Percentiles rank a stretch among this genome's conserved stretches.
Conservation (phyloP, 2,113 vertebrate genomes). For the Ceyx cyanopectus region DNA sequence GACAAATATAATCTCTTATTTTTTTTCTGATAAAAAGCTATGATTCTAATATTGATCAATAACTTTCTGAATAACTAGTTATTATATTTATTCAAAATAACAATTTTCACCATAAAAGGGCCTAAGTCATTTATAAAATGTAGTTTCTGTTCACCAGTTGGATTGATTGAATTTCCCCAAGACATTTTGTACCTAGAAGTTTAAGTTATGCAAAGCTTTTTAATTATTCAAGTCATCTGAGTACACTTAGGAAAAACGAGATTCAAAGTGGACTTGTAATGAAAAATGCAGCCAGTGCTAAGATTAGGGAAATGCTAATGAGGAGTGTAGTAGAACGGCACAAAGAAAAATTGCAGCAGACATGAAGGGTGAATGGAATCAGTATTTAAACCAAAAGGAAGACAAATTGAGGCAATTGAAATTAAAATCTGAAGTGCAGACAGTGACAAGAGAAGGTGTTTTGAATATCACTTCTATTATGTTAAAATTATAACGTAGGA, state of each 20-base stretch:
- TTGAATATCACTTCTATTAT: neutral
- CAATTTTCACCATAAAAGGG: neutral
- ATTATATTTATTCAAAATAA: neutral
- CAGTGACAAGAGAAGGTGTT: neutral
- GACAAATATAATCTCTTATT: neutral
- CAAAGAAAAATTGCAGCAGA: neutral
- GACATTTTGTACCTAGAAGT: neutral
- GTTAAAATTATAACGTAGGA: neutral
- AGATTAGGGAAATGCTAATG: neutral
- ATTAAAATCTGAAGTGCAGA: neutral
- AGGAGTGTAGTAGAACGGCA: neutral
- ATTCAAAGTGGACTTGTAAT: neutral
- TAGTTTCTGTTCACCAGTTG: fast-evolving
- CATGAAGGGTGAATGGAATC: neutral
- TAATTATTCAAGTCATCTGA: constrained; percentile 17
- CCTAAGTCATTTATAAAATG: neutral
- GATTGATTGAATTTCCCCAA: neutral
- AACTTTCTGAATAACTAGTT: neutral
- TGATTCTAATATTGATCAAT: neutral
- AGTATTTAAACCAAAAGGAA: neutral
- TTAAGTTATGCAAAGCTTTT: neutral
- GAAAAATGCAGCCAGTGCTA: neutral
- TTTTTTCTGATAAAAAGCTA: neutral
- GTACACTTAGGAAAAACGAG: neutral
- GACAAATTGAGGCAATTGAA: neutral